Conservation (phyloP, 1,140 invertebrate genomes). For the Polypedilum vanderplanki region DNA sequence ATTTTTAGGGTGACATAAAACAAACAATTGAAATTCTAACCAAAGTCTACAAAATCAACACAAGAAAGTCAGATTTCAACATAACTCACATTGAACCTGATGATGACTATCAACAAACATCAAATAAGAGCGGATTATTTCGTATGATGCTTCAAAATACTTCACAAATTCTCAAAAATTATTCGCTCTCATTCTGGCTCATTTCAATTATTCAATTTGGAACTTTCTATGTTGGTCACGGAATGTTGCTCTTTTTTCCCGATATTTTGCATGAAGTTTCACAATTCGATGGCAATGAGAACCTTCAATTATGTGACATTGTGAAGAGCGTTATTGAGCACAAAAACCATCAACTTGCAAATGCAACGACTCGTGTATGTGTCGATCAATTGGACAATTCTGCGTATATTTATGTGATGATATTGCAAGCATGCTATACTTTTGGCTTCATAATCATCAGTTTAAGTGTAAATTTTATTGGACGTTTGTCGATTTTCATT, state of each 20-base stretch:
- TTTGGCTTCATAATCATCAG: not conserved
- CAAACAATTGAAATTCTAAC: not conserved
- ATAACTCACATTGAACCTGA: not conserved
- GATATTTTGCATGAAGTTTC: not conserved
- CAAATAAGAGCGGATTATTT: not conserved
- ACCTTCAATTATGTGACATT: not conserved
- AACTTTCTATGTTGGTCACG: not conserved
- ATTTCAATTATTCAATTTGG: not conserved
- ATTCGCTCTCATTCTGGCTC: not conserved
- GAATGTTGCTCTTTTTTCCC: not conserved
- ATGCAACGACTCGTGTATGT: not conserved
- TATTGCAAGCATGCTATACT: not conserved
- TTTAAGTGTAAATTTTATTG: constrained; percentile 12
- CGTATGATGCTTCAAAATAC: not conserved
- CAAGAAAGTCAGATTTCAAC: not conserved
- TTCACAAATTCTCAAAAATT: not conserved
- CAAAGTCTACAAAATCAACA: not conserved
- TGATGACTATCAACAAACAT: not conserved
- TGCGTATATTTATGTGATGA: not conserved
- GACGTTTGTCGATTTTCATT: not conserved
- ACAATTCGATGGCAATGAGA: not conserved
- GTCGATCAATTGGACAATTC: not conserved
- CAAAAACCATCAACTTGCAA: not conserved
- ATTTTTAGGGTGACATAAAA: not conserved
- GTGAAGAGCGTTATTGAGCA: not conserved